phyloP scores from a whole-genome alignment of 1,140 invertebrate species.

The Charaxes varanes region DNA sequence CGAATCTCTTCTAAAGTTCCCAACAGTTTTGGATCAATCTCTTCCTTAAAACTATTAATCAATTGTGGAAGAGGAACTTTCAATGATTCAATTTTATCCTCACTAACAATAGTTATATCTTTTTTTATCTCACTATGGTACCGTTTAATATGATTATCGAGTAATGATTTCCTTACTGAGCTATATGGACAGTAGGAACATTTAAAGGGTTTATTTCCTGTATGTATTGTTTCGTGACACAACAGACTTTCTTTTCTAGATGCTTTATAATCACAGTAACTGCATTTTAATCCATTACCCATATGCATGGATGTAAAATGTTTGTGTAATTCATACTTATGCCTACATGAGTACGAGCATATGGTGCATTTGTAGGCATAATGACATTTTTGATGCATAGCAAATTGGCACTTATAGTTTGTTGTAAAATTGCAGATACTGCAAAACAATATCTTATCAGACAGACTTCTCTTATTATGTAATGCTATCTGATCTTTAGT shows the following conservation, averaged over 20 bases:
- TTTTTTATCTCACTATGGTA: constrained; percentile 30
- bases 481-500: constrained; percentile 51
- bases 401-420: constrained; percentile 39
- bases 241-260: constrained; percentile 37
- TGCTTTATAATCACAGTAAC: constrained; percentile 40
- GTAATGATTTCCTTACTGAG: constrained; percentile 31
- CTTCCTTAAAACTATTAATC: constrained; percentile 4
- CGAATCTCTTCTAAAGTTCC: constrained; percentile 1
- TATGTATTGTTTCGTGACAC: constrained; percentile 44
- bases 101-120: constrained; percentile 26
- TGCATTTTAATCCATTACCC: constrained; percentile 38
- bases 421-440: constrained; percentile 29
- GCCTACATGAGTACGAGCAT: constrained; percentile 39
- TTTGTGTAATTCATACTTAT: constrained; percentile 42
- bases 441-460: constrained; percentile 25
- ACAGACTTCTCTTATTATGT: constrained; percentile 41
- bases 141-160: constrained; percentile 34
- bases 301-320: constrained; percentile 33
- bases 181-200: constrained; percentile 34
- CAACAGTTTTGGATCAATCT: constrained; percentile 1
- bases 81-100: constrained; percentile 31
- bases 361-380: constrained; percentile 33
- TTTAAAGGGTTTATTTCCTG: constrained; percentile 41
- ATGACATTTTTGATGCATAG: constrained; percentile 42
- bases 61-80: constrained; percentile 18